Percentiles rank a stretch among this genome's conserved stretches.
Conservation (phyloP, 2,888 invertebrate species). For the Dasypogon diadema region DNA sequence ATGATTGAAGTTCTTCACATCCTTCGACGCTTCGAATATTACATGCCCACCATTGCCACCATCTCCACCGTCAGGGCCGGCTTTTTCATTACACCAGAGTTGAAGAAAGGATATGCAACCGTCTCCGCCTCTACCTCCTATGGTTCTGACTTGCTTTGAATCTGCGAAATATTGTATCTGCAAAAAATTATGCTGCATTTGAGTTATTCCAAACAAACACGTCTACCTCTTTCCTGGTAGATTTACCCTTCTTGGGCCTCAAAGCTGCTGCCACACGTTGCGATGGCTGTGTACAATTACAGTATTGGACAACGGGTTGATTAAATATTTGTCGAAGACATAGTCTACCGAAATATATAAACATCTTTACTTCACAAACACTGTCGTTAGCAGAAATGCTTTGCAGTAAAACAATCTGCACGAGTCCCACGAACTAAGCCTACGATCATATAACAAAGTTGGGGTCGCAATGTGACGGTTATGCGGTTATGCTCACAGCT, state of each 20-base stretch:
- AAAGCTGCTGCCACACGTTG: constrained; percentile 62
- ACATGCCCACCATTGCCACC: constrained; percentile 97
- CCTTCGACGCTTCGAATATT: constrained; percentile 79
- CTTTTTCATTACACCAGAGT: constrained; percentile 85
- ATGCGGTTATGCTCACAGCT: too few species aligned
- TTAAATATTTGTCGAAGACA: background rate
- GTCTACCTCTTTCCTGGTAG: constrained; percentile 67
- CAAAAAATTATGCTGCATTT: too few species aligned
- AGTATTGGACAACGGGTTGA: background rate
- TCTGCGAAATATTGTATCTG: constrained; percentile 79
- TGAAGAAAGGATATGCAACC: constrained; percentile 90
- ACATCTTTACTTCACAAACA: too few species aligned
- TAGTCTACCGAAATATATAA: background rate
- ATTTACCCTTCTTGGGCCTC: constrained; percentile 69
- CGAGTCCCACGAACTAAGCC: too few species aligned
- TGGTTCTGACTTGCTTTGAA: constrained; percentile 74
- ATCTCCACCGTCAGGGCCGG: constrained; percentile 96
- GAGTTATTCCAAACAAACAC: too few species aligned
- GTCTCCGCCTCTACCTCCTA: constrained; percentile 93
- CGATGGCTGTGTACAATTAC: background rate
- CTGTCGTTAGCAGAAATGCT: too few species aligned
- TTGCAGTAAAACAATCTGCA: too few species aligned
- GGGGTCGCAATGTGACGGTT: too few species aligned
- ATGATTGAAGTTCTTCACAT: constrained; percentile 79
- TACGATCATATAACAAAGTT: too few species aligned